Percentiles rank a stretch among this genome's conserved stretches.
These are phyloP conservation scores for Theocolax elegans DNA, from an alignment of 1,140 invertebrate genomes.

Conservation along the genomic window DNA sequence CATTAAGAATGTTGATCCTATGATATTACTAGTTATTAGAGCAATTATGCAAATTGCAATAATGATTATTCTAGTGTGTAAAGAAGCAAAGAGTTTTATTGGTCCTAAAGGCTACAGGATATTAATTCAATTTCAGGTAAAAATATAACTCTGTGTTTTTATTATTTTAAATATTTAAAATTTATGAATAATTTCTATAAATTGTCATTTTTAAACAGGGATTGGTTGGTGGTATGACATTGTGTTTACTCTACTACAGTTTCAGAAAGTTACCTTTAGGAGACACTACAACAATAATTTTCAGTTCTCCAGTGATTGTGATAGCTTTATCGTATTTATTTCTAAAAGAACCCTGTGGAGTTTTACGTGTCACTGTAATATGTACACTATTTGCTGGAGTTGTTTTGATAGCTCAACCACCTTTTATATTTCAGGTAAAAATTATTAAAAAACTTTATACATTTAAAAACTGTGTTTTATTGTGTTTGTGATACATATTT, in stretches of 20 bases:
- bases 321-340: slow-evolving; percentile 69
- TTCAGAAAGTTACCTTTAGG: slow-evolving; percentile 69
- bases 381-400: slow-evolving; percentile 67
- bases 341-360: slow-evolving; percentile 70
- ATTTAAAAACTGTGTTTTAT: neutral
- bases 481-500: neutral
- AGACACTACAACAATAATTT: slow-evolving; percentile 72
- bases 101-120: slow-evolving; percentile 64
- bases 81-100: slow-evolving; percentile 55
- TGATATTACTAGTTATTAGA: slow-evolving; percentile 65
- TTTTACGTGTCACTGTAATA: slow-evolving; percentile 68
- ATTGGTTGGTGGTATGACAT: slow-evolving; percentile 66
- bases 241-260: slow-evolving; percentile 68
- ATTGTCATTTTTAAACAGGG: slow-evolving; percentile 53
- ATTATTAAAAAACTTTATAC: slow-evolving; percentile 2
- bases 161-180: neutral
- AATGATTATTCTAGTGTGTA: slow-evolving; percentile 59
- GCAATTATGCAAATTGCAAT: slow-evolving; percentile 63
- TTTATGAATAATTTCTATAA: neutral
- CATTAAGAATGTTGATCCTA: slow-evolving; percentile 64
- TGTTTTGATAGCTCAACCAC: slow-evolving; percentile 68
- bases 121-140: slow-evolving; percentile 65
- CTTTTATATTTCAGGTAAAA: slow-evolving; percentile 67
- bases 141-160: slow-evolving; percentile 2
- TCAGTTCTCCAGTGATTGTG: slow-evolving; percentile 71